A percentile compares a stretch with the other conserved stretches of the same genome.
These are phyloP conservation scores for Bovichtus variegatus DNA, from an alignment of 2,797 vertebrate genomes.

Conservation along the genomic window DNA sequence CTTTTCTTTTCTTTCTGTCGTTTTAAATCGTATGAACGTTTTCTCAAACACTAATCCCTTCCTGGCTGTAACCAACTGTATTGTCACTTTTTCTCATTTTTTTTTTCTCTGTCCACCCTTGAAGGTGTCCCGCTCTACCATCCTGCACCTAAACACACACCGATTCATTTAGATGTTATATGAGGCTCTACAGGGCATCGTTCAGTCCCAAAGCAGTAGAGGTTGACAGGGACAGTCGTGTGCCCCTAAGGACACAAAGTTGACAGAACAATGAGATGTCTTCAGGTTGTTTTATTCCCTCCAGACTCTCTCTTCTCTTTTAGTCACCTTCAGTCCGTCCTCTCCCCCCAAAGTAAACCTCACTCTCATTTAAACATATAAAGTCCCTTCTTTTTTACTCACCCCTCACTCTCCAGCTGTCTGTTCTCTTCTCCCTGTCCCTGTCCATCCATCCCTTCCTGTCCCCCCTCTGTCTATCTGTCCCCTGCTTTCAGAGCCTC, in stretches of 20 bases:
- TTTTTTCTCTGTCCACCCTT: not conserved
- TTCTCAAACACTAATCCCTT: not conserved
- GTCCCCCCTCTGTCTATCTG: conserved; percentile 49
- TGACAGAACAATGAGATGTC: conserved; percentile 37
- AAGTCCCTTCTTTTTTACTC: conserved; percentile 3
- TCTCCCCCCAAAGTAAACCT: conserved; percentile 21
- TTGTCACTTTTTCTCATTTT: not conserved
- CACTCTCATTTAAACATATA: not conserved
- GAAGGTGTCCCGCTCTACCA: not conserved
- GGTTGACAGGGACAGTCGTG: not conserved
- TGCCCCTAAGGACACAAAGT: conserved; percentile 5
- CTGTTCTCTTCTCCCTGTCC: conserved; percentile 31
- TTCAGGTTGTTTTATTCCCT: conserved; percentile 25
- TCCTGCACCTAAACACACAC: not conserved
- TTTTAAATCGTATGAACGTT: not conserved
- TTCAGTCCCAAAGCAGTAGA: not conserved
- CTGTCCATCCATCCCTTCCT: conserved; percentile 54
- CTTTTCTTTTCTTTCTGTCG: not conserved
- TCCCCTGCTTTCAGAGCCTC: conserved; percentile 68
- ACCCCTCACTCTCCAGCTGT: conserved; percentile 1
- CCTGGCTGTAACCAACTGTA: not conserved
- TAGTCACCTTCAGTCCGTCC: conserved; percentile 25
- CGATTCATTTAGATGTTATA: not conserved
- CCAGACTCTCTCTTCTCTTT: conserved; percentile 13
- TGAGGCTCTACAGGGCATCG: not conserved